Conservation (phyloP, 1,140 invertebrate genomes). For the Papilio glaucus region DNA sequence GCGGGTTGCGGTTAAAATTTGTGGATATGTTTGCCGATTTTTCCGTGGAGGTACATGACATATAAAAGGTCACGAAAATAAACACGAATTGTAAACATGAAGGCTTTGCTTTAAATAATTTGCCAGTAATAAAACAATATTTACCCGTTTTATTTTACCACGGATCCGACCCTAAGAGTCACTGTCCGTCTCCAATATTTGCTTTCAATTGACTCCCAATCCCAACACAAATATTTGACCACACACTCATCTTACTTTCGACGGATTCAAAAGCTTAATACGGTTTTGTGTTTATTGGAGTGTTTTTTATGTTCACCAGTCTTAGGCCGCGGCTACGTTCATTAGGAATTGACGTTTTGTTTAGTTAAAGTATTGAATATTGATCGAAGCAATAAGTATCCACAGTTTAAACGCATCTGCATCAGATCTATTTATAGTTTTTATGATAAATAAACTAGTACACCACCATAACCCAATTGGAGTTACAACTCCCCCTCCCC, state of each 20-base stretch:
- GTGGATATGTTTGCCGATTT: too few species aligned
- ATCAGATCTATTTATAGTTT: too few species aligned
- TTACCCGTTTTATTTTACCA: slow-evolving; percentile 14
- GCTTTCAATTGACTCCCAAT: slow-evolving; percentile 21
- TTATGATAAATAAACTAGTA: too few species aligned
- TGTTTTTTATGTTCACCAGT: neutral
- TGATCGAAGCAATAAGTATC: neutral
- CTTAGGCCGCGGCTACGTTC: neutral
- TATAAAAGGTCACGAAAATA: neutral
- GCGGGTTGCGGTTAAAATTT: too few species aligned
- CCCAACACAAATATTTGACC: slow-evolving; percentile 18
- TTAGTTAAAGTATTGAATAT: neutral
- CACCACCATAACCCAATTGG: too few species aligned
- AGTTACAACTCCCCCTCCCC: too few species aligned
- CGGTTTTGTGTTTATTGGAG: slow-evolving; percentile 11
- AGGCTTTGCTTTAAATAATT: slow-evolving; percentile 12
- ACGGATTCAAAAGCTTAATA: slow-evolving; percentile 4
- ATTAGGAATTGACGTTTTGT: neutral
- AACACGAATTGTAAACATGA: neutral
- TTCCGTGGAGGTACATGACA: neutral
- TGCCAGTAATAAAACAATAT: neutral
- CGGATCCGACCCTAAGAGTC: neutral
- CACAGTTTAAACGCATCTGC: too few species aligned
- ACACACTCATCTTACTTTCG: slow-evolving; percentile 21
- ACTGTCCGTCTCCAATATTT: neutral